Conservation (phyloP, 2,797 vertebrate genomes). For the Parambassis ranga region DNA sequence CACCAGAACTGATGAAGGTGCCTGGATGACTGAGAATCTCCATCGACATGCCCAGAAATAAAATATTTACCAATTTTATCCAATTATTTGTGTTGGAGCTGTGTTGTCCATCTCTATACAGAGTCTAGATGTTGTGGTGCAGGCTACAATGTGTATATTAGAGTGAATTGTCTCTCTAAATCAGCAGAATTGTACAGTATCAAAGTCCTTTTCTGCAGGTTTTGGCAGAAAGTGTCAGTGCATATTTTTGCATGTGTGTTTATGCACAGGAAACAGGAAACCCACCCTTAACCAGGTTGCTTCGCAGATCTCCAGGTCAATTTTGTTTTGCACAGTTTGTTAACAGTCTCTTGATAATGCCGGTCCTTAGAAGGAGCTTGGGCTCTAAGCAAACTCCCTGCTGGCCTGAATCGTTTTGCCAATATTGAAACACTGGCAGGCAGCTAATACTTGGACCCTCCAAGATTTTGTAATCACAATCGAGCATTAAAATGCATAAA, state of each 20-base stretch:
- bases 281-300: background rate
- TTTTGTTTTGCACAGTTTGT: background rate
- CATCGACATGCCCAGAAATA: too few species aligned
- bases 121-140: too few species aligned
- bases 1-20: too few species aligned
- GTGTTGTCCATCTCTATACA: too few species aligned
- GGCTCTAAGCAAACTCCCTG: conserved; percentile 31
- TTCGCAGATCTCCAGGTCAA: conserved; percentile 2
- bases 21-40: too few species aligned
- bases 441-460: conserved; percentile 43
- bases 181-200: background rate
- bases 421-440: conserved; percentile 55
- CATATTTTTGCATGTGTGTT: background rate
- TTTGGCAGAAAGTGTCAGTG: too few species aligned
- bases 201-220: background rate
- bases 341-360: conserved; percentile 27
- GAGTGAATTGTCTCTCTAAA: too few species aligned
- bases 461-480: conserved; percentile 52
- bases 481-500: conserved; percentile 63
- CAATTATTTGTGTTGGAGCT: too few species aligned
- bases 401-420: conserved; percentile 25
- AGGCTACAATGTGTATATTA: too few species aligned
- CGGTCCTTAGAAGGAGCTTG: conserved; percentile 16
- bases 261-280: background rate
- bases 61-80: too few species aligned